Base-by-base conservation (phyloP, 2,888 invertebrate genomes). In the Cyclophora albipunctata region DNA sequence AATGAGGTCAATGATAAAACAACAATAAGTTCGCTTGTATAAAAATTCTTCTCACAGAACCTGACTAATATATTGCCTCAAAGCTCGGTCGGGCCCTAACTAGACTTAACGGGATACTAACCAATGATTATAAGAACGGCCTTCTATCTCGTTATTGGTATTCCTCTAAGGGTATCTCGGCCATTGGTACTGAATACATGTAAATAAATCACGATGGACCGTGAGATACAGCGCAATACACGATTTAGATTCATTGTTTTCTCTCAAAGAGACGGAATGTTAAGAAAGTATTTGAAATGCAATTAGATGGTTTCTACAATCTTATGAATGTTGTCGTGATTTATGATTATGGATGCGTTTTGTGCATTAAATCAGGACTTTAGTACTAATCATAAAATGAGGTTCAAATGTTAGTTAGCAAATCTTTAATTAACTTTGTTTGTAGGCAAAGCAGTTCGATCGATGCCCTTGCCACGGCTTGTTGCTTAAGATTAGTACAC, bases 141-240 rank as follows among this genome's bases (percentile, higher is more conserved):
- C 63, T 64, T 67, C 56, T 66, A 69, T 66, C 58, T 62, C 62
- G 61, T 59, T 67, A 73, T 75, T 73, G 71, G 69, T 73, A 75
- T 78, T 77, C 75, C 67, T 67, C 60, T 65, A 69, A 68, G 64
- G 64, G 62, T 72, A 80, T 73, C 69, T 70, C 69, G 75, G 77
- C 68, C 74, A 77, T 62, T 67, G 68, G 69, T 59, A 67, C 69
- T 64, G 64, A 67, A 67, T 69, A 64, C 63, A 63, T 66, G 64
- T 64, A 64, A 67, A 63, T 69, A 62, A 58, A 57, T 54, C 61
- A 63, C 63, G 65, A 68, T 69, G 62, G 58, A 67, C 59, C 66
- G 74, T 74, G 72, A 69, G 70, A 74, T 68, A 68, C 61, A 68
- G 55, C 57, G 62, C 60, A 64, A 64, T 63, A 62, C 63, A 65